Percentiles rank a stretch among this genome's conserved stretches.
phyloP scores from a whole-genome alignment of 2,888 invertebrate genomes.

The Eledone cirrhosa region DNA sequence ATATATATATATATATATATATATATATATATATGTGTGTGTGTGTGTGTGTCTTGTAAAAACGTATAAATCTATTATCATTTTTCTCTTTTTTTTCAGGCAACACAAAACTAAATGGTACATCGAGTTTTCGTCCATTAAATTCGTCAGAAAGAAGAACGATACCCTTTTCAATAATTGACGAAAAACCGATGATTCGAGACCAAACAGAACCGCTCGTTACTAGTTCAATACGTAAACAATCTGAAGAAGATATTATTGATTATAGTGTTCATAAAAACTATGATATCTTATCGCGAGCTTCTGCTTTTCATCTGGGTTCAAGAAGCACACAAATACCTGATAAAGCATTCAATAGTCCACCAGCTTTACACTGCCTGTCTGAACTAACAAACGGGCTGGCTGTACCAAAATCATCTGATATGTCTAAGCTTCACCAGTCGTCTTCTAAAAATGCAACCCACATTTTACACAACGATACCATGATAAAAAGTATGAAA shows the following conservation, averaged over 20 bases:
- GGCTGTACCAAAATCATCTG: not conserved
- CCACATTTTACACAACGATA: not conserved
- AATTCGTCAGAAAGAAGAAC: not conserved
- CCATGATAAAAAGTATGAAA: no score
- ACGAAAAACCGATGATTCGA: not conserved
- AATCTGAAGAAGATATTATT: not conserved
- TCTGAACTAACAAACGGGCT: constrained; percentile 15
- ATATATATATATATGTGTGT: no score
- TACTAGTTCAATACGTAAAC: not conserved
- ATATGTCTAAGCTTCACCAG: not conserved
- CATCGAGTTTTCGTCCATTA: not conserved
- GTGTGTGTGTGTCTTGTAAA: no score
- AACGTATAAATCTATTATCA: no score
- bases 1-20: no score
- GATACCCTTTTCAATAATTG: not conserved
- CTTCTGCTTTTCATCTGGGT: not conserved
- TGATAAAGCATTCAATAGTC: not conserved
- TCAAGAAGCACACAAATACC: not conserved
- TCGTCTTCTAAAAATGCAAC: not conserved
- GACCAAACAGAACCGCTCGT: not conserved
- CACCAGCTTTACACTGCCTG: constrained; percentile 5
- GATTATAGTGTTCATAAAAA: constrained; percentile 3
- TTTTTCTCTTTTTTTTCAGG: not conserved
- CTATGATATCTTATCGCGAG: constrained; percentile 7
- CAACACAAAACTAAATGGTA: not conserved